Conservation (phyloP, 2,888 invertebrate species). For the Nomada fabriciana region DNA sequence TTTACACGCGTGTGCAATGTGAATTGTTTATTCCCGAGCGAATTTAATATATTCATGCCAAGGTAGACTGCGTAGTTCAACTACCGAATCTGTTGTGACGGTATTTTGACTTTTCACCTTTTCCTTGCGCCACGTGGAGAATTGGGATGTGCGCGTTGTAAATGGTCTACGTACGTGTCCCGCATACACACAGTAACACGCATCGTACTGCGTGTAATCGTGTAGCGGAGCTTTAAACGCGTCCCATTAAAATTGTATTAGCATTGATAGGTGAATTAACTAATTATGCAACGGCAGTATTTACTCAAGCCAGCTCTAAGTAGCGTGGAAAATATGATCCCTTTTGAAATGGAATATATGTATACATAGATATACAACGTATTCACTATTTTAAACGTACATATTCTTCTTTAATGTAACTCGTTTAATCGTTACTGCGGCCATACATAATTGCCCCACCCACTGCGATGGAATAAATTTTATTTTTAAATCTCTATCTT, state of each 20-base stretch:
- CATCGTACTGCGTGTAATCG: background rate
- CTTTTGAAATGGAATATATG: slow-evolving; percentile 38
- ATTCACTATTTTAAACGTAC: slow-evolving; percentile 48
- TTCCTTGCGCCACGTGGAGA: slow-evolving; percentile 15
- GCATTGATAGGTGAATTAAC: slow-evolving; percentile 44
- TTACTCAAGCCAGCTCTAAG: slow-evolving; percentile 34
- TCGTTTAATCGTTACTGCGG: slow-evolving; percentile 56
- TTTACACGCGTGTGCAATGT: background rate
- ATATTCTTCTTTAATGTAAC: slow-evolving; percentile 69
- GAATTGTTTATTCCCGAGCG: background rate
- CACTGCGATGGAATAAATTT: slow-evolving; percentile 42
- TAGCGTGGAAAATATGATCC: slow-evolving; percentile 24
- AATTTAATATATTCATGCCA: slow-evolving; percentile 17
- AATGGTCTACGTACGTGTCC: background rate
- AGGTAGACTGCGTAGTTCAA: background rate
- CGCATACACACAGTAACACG: too few relatives aligned
- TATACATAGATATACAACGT: background rate
- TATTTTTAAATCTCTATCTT: slow-evolving; percentile 58
- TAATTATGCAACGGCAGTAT: slow-evolving; percentile 48
- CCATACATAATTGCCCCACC: slow-evolving; percentile 35
- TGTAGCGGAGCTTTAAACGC: slow-evolving; percentile 12
- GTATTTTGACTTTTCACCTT: slow-evolving; percentile 2
- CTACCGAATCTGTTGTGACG: background rate
- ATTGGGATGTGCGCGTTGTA: background rate
- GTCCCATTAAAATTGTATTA: slow-evolving; percentile 41